phyloP scores from a whole-genome alignment of 2,888 invertebrate genomes.

The Auanema freiburgensis region DNA sequence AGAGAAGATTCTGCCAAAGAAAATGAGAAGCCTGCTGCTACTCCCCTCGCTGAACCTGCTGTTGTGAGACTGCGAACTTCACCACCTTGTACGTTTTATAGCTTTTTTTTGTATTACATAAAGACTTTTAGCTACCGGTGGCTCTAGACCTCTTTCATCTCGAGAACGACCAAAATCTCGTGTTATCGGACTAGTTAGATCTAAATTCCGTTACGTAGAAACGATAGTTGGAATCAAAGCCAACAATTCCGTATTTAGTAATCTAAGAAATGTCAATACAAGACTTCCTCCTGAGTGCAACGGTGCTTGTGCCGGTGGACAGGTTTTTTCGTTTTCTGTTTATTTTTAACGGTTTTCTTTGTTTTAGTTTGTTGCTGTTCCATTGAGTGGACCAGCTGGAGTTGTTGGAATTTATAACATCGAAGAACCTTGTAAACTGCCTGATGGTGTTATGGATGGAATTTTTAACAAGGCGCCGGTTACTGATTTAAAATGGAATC shows the following conservation, averaged over 20 bases:
- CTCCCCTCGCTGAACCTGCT: no score
- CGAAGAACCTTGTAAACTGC: slow-evolving; percentile 38
- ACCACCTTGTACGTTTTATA: no score
- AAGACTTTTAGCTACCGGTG: not conserved
- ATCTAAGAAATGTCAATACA: slow-evolving; percentile 59
- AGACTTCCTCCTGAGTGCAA: slow-evolving; percentile 54
- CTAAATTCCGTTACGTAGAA: slow-evolving; percentile 58
- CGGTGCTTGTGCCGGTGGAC: slow-evolving; percentile 41
- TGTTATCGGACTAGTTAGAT: slow-evolving; percentile 54
- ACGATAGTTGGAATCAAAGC: slow-evolving; percentile 39
- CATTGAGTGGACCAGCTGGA: slow-evolving; percentile 86
- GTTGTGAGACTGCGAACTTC: no score
- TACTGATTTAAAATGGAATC: slow-evolving; percentile 89
- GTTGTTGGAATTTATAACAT: slow-evolving; percentile 82
- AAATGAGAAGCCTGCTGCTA: no score
- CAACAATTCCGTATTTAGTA: slow-evolving; percentile 45
- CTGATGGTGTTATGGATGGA: slow-evolving; percentile 81
- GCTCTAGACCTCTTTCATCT: slow-evolving; percentile 3
- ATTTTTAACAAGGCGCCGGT: slow-evolving; percentile 81
- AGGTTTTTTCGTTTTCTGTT: slow-evolving; percentile 19
- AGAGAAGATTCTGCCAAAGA: no score
- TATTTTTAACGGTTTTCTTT: slow-evolving; percentile 8
- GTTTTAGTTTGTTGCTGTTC: slow-evolving; percentile 73
- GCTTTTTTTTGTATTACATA: not conserved
- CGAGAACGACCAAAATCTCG: slow-evolving; percentile 49